phyloP scores from a whole-genome alignment of 2,113 vertebrate genomes.

The Hydrochoerus hydrochaeris region DNA sequence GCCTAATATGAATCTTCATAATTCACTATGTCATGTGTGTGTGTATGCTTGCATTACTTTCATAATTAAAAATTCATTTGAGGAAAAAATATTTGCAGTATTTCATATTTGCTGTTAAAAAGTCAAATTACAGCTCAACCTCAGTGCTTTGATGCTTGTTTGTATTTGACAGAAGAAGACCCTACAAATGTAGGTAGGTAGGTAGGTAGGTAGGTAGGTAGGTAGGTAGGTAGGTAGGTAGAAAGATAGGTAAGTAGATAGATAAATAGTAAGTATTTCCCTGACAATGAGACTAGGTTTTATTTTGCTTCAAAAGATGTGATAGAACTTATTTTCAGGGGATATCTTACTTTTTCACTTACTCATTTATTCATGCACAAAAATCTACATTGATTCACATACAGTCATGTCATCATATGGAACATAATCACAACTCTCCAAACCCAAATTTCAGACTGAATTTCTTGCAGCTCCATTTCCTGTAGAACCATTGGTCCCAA shows the following conservation, averaged over 20 bases:
- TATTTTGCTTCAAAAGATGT: neutral
- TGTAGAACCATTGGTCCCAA: neutral
- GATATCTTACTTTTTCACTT: neutral
- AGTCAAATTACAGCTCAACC: neutral
- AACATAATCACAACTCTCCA: neutral
- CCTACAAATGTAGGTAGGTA: neutral
- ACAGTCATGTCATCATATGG: neutral
- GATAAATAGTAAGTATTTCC: neutral
- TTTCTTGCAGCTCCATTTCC: neutral
- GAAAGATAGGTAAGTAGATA: neutral
- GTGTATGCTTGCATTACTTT: neutral
- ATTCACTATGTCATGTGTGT: too few relatives aligned
- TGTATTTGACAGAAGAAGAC: neutral
- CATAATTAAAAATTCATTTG: neutral
- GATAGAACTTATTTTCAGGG: neutral
- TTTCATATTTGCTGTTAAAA: neutral
- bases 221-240: neutral
- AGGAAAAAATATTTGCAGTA: neutral
- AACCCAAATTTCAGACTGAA: neutral
- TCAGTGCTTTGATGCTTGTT: neutral
- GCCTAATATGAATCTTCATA: too few relatives aligned
- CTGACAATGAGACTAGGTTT: neutral
- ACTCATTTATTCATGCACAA: neutral
- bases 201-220: too few relatives aligned
- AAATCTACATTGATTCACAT: neutral